These are phyloP conservation scores for Nemapogon koenigi DNA, from an alignment of 2,888 invertebrate species.

Conservation along the genomic window DNA sequence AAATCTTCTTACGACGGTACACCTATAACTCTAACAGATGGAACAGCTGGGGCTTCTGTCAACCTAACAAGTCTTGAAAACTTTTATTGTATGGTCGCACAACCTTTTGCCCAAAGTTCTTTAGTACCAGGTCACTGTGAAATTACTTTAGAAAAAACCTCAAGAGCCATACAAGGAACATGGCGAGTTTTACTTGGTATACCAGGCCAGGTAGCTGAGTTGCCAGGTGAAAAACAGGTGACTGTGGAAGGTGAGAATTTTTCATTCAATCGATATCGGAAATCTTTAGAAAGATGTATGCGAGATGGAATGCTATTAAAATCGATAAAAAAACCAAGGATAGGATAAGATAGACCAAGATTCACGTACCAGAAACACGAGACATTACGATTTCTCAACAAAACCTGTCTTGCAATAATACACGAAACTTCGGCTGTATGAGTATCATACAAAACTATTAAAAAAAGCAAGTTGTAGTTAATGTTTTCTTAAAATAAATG, in stretches of 20 bases:
- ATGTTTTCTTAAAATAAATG: too few species aligned
- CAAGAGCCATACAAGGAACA: constrained; percentile 47
- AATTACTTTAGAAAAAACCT: constrained; percentile 34
- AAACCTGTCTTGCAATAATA: too few species aligned
- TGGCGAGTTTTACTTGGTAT: constrained; percentile 51
- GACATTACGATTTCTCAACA: too few species aligned
- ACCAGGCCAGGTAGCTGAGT: constrained; percentile 45
- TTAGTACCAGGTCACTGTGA: constrained; percentile 45
- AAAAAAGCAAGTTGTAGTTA: too few species aligned
- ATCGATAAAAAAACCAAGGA: too few species aligned
- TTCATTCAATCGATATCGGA: too few species aligned
- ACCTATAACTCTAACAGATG: constrained; percentile 35
- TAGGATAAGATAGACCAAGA: too few species aligned
- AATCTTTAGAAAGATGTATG: too few species aligned
- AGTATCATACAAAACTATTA: too few species aligned
- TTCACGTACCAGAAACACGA: too few species aligned
- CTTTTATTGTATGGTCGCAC: constrained; percentile 40
- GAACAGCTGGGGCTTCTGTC: constrained; percentile 26
- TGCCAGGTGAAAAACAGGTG: constrained; percentile 34
- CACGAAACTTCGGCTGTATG: too few species aligned
- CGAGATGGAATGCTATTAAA: too few species aligned
- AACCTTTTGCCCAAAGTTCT: constrained; percentile 39
- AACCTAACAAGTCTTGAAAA: constrained; percentile 30
- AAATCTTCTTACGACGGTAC: constrained; percentile 23
- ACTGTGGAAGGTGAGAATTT: constrained; percentile 32